Percentiles rank a stretch among this genome's conserved stretches.
Evolutionary conservation across 2,888 invertebrate genomes (phyloP).

Genomic region (Thymelicus lineola): DNA sequence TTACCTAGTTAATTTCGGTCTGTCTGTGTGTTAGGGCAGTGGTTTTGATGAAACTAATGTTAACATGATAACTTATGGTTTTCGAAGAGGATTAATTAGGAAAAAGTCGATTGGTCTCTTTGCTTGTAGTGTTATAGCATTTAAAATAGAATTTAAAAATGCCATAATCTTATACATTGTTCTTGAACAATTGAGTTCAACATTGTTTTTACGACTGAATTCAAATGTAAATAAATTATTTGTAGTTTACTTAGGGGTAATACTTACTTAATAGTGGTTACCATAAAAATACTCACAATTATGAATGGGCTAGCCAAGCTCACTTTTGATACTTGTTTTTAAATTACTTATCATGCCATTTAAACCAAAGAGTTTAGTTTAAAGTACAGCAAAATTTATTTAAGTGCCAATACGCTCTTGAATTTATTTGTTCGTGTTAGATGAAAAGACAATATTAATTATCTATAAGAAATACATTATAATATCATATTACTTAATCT

Average conservation of each 20-base stretch:
- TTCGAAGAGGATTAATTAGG: not conserved
- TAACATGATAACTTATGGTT: not conserved
- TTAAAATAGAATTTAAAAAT: slow-evolving; percentile 2
- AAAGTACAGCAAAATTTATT: slow-evolving; percentile 9
- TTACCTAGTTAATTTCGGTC: not conserved
- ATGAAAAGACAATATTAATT: slow-evolving; percentile 16
- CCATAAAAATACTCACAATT: slow-evolving; percentile 51
- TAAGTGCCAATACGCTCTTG: slow-evolving; percentile 20
- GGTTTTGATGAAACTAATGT: not conserved
- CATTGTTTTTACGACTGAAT: slow-evolving; percentile 63
- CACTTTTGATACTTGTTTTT: slow-evolving; percentile 20
- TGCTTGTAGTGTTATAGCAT: slow-evolving; percentile 14
- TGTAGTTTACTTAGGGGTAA: slow-evolving; percentile 59
- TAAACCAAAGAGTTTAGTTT: slow-evolving; percentile 44
- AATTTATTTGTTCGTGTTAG: slow-evolving; percentile 33
- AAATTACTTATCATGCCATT: slow-evolving; percentile 20
- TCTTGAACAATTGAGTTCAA: slow-evolving; percentile 22
- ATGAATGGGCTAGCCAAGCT: slow-evolving; percentile 11
- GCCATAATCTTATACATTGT: slow-evolving; percentile 1
- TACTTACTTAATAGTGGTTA: slow-evolving; percentile 61
- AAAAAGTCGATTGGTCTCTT: slow-evolving; percentile 3
- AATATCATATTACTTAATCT: not conserved
- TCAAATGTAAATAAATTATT: slow-evolving; percentile 69
- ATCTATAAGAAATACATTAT: slow-evolving; percentile 6
- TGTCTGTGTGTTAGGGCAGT: not conserved